phyloP scores from a whole-genome alignment of 2,797 vertebrate species.

The Rhinichthys osculus region DNA sequence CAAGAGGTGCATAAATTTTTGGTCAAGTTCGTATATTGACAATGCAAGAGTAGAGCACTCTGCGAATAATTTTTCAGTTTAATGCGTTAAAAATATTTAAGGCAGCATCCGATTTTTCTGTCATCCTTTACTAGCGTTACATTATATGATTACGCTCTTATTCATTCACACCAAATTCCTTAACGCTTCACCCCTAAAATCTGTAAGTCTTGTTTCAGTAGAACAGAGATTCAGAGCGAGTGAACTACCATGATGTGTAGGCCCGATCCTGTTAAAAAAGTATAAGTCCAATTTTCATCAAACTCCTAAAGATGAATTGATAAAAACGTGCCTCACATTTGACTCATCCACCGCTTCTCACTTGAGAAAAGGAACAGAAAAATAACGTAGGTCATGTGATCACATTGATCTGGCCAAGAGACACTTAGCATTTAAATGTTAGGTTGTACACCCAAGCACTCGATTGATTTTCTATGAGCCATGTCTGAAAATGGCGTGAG shows the following conservation, averaged over 20 bases:
- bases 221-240: background rate
- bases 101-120: background rate
- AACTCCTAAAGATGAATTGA: slow-evolving; percentile 13
- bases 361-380: background rate
- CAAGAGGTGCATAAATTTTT: too few species aligned
- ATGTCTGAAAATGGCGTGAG: slow-evolving; percentile 6
- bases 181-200: background rate
- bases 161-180: background rate
- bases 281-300: background rate
- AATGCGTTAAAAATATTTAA: too few species aligned
- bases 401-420: background rate
- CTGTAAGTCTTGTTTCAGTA: background rate
- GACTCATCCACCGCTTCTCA: background rate
- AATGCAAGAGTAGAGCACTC: too few species aligned
- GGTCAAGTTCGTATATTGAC: too few species aligned
- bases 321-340: slow-evolving; percentile 7
- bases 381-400: background rate
- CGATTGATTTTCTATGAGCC: background rate
- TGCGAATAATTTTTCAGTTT: too few species aligned
- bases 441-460: background rate
- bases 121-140: too few species aligned
- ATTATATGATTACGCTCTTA: background rate
- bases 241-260: background rate
- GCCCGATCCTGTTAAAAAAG: background rate
- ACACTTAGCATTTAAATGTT: slow-evolving; percentile 19